Base-by-base conservation (phyloP, 2,888 invertebrate species). In the Lissonota sp. region DNA sequence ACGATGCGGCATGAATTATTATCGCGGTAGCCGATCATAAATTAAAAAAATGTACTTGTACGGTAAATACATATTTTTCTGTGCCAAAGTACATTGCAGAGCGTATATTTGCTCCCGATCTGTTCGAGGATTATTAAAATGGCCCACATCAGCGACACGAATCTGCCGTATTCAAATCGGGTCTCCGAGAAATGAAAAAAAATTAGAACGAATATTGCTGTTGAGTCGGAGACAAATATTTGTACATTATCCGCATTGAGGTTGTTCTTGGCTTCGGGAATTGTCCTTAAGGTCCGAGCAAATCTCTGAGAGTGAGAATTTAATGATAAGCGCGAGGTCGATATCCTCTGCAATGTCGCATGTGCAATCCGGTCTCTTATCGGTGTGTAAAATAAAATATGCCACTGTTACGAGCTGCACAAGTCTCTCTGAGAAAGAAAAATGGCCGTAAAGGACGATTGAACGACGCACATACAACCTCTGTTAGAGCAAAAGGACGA, bases 91-190 rank as follows among this genome's bases (percentile, higher is more conserved):
- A 46, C 14, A n/a, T 70, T 39, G 10, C 8, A 67, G 49, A 58
- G 40, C 12, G 26, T 37, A 53, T 10, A 60, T 44, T 44, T 42
- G n/a, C n/a, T 62, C 40, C 5, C 49, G 44, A 70, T 76, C 70
- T 76, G 64, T 76, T 76, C 76, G n/a, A 37, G 63, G 70, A 63
- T 76, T 55, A 76, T 76, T 76, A 76, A 58, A 73, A 55, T 66
- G 58, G 8, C 53, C 12, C 60, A 40, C 39, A 40, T 7, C 26
- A 46, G 10, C 57, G 58, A 5, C 58, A 16, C 1, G 44, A 53
- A 7, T 66, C 44, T 66, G 16, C 60, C 49, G 46, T 51, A 46
- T 60, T 58, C 55, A 62, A 46, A 39, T 73, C 73, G 73, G 57
- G 64, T 64, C 64, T 58, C 14, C 58, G 58, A 12, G 14, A 58